Evolutionary conservation across 2,113 vertebrate species (phyloP).

Genomic region (Zosterops lateralis): DNA sequence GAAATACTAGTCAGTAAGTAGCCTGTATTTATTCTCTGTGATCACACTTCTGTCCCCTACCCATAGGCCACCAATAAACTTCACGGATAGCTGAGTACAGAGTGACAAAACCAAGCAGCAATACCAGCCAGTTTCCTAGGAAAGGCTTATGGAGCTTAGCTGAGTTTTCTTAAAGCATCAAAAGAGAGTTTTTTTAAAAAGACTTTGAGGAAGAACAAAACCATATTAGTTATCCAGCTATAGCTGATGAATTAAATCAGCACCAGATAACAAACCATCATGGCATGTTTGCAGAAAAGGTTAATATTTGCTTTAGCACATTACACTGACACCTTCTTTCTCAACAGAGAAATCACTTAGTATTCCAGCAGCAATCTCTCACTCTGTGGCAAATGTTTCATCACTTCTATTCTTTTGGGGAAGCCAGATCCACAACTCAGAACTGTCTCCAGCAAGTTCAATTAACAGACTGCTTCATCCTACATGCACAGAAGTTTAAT

Average conservation of each 20-base stretch:
- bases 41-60: background rate
- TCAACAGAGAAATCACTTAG: background rate
- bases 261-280: background rate
- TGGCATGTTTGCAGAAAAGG: background rate
- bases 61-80: background rate
- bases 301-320: background rate
- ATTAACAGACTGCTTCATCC: background rate
- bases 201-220: background rate
- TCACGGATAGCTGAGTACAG: accelerated
- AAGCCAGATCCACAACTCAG: background rate
- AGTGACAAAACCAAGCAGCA: background rate
- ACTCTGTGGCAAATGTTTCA: background rate
- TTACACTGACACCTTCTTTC: background rate
- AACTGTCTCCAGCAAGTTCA: background rate
- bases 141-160: background rate
- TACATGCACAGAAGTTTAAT: background rate
- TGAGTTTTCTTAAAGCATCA: background rate
- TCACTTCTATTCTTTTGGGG: background rate
- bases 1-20: background rate
- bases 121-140: background rate
- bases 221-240: background rate
- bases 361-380: background rate
- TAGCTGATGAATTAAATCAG: background rate
- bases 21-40: background rate
- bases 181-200: background rate